Evolutionary conservation across 2,888 invertebrate genomes (phyloP).

Genomic region (Pollenia amentaria): DNA sequence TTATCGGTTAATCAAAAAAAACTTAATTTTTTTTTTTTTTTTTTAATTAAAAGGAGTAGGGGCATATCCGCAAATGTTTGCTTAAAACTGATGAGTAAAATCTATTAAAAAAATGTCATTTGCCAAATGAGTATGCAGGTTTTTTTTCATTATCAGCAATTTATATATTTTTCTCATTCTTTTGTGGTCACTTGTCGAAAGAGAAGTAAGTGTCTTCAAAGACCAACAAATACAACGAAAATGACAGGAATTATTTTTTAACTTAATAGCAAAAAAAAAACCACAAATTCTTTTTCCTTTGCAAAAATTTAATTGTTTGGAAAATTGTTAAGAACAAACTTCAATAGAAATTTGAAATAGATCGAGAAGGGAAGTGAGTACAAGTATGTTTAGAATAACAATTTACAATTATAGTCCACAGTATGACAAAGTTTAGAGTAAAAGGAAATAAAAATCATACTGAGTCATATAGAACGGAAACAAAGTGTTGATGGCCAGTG

Average conservation of each 20-base stretch:
- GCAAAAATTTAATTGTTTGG: conserved; percentile 65
- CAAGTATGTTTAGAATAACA: conserved; percentile 57
- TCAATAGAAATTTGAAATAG: conserved; percentile 25
- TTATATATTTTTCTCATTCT: conserved; percentile 37
- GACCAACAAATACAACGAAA: conserved; percentile 6
- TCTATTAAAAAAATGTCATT: conserved; percentile 64
- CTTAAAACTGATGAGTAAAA: conserved; percentile 21
- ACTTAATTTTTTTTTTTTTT: no score
- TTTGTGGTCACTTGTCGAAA: conserved; percentile 57
- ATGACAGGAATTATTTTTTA: conserved; percentile 28
- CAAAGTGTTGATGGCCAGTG: conserved; percentile 38
- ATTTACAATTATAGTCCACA: conserved; percentile 45
- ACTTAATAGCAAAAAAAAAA: conserved; percentile 21
- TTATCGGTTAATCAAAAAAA: no score
- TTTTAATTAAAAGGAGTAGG: background rate
- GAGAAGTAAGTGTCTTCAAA: conserved; percentile 28
- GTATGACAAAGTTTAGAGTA: background rate
- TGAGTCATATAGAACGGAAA: conserved; percentile 7
- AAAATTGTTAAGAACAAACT: conserved; percentile 48
- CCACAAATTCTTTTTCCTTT: conserved; percentile 24
- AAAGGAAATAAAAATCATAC: conserved; percentile 23
- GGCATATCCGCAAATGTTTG: conserved; percentile 1
- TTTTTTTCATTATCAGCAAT: conserved; percentile 14
- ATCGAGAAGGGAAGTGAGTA: conserved; percentile 5
- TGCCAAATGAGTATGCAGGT: conserved; percentile 60